Percentiles rank a stretch among this genome's conserved stretches.
Conservation (phyloP, 2,113 vertebrate genomes). For the Pteronura brasiliensis region DNA sequence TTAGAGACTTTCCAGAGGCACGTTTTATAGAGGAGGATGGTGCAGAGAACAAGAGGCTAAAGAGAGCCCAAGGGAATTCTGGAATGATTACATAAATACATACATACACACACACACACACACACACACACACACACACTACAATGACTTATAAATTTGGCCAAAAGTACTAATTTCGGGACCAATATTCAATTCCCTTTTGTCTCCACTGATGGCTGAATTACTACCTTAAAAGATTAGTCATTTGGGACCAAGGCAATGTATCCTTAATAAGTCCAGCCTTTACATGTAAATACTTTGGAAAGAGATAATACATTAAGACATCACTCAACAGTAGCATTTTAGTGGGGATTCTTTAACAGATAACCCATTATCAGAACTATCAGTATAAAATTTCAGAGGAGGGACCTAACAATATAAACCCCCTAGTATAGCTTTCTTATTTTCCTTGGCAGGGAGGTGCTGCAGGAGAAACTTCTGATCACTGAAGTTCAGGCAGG, state of each 20-base stretch:
- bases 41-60: neutral
- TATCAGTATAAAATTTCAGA: neutral
- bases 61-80: neutral
- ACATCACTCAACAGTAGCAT: neutral
- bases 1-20: neutral
- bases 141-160: neutral
- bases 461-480: rapidly evolving
- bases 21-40: neutral
- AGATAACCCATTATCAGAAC: neutral
- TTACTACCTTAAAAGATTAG: neutral
- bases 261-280: neutral
- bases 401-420: no score
- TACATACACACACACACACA: neutral
- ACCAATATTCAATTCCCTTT: neutral
- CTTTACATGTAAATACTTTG: neutral
- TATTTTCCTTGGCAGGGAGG: neutral
- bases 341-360: neutral
- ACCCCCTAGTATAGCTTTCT: neutral
- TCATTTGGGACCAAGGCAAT: neutral
- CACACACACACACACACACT: neutral
- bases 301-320: neutral
- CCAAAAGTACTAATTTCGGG: neutral
- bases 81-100: neutral
- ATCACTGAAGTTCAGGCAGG: neutral
- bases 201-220: neutral